phyloP scores from a whole-genome alignment of 92 coral and sea anemone species.

The Siderastrea siderea region DNA sequence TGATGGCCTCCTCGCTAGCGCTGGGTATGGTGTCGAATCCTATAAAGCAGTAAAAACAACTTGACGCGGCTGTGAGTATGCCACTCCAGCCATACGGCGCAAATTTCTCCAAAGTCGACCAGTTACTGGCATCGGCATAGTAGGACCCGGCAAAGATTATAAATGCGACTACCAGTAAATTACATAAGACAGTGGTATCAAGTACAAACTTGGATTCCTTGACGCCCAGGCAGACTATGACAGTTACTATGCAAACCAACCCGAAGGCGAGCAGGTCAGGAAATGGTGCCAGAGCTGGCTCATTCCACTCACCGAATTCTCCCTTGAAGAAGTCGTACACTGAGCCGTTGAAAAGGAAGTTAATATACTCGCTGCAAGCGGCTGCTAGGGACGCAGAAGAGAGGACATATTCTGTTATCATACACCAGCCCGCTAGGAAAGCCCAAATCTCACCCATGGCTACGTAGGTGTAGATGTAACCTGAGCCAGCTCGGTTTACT shows the following conservation, averaged over 20 bases:
- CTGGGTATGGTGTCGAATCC: conserved; percentile 87
- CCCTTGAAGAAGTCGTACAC: conserved; percentile 54
- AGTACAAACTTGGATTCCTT: conserved; percentile 76
- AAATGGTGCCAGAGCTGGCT: conserved; percentile 52
- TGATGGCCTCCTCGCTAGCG: conserved; percentile 86
- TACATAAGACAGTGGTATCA: conserved; percentile 59
- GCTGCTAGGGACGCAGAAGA: conserved; percentile 82
- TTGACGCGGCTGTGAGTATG: conserved; percentile 78
- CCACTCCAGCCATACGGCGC: conserved; percentile 88
- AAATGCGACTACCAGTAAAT: conserved; percentile 67
- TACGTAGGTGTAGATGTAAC: conserved; percentile 88
- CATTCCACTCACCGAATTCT: conserved; percentile 68
- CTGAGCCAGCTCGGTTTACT: conserved; percentile 89
- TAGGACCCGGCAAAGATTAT: conserved; percentile 74
- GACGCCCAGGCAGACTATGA: conserved; percentile 80
- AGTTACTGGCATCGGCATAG: conserved; percentile 75
- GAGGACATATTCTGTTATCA: conserved; percentile 82
- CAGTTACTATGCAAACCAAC: conserved; percentile 63
- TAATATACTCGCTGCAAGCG: conserved; percentile 82
- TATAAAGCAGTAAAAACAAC: conserved; percentile 80
- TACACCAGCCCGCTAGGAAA: conserved; percentile 87
- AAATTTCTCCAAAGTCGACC: conserved; percentile 84
- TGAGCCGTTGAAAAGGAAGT: conserved; percentile 70
- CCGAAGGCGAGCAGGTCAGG: conserved; percentile 82
- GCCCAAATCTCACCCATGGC: conserved; percentile 91